Conservation (phyloP, 2,797 vertebrate species). For the Siniperca obscura region DNA sequence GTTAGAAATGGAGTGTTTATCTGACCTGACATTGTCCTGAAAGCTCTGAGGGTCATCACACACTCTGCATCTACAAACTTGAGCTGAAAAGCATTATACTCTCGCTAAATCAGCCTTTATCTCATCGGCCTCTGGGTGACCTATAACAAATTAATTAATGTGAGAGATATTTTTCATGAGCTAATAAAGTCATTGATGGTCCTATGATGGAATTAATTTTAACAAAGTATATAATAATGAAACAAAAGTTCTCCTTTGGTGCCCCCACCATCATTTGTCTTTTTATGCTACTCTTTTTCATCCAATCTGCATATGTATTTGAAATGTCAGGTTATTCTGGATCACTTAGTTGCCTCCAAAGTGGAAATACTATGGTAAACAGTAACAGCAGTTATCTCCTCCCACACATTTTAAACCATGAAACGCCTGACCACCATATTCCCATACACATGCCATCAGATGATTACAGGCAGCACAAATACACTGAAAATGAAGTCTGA, state of each 20-base stretch:
- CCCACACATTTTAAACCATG: conserved; percentile 22
- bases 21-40: conserved; percentile 63
- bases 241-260: conserved; percentile 14
- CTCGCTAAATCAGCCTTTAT: conserved; percentile 41
- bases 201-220: conserved; percentile 26
- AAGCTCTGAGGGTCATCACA: conserved; percentile 54
- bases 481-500: neutral
- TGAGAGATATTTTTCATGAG: conserved; percentile 36
- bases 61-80: conserved; percentile 46
- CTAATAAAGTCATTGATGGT: conserved; percentile 21
- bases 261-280: conserved; percentile 8
- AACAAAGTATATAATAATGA: conserved; percentile 15
- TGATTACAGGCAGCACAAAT: neutral
- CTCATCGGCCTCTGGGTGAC: conserved; percentile 42
- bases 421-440: neutral
- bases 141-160: conserved; percentile 29
- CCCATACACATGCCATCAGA: neutral
- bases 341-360: conserved; percentile 5
- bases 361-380: conserved; percentile 28
- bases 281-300: conserved; percentile 17
- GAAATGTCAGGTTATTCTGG: conserved; percentile 42
- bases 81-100: conserved; percentile 30
- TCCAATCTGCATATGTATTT: conserved; percentile 6
- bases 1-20: conserved; percentile 65
- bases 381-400: conserved; percentile 21